Conservation (phyloP, 2,113 vertebrate genomes). For the Otus sunia region DNA sequence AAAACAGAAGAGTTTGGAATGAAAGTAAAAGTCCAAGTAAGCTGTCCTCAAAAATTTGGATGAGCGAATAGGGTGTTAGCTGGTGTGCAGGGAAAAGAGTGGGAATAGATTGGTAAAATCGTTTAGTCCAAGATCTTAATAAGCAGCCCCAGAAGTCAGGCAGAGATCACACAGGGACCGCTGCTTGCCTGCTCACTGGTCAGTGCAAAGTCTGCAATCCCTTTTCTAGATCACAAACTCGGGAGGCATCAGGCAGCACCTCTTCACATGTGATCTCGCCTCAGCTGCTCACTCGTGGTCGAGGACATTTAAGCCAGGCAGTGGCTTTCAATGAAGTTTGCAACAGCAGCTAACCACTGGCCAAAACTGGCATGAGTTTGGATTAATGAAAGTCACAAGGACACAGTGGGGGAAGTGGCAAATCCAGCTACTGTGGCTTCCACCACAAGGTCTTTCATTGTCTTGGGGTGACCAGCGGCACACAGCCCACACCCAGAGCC, state of each 20-base stretch:
- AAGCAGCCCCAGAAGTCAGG: neutral
- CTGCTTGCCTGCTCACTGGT: neutral
- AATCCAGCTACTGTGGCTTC: neutral
- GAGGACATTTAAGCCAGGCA: neutral
- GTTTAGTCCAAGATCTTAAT: fast-evolving
- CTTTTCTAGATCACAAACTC: neutral
- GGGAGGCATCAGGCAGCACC: neutral
- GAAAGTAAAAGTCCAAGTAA: neutral
- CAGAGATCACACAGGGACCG: fast-evolving
- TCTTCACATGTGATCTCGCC: fast-evolving
- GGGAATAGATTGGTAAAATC: neutral
- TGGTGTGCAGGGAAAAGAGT: neutral
- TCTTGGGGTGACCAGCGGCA: neutral
- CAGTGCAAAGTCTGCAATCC: neutral
- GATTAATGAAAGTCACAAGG: constrained; percentile 19
- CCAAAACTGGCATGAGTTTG: neutral
- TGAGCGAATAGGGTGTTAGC: neutral
- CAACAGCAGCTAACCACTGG: neutral
- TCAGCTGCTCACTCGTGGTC: fast-evolving
- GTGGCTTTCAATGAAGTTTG: neutral
- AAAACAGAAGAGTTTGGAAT: neutral
- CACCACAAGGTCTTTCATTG: neutral
- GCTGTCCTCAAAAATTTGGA: neutral
- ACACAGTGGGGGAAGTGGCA: neutral
- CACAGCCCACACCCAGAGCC: neutral